phyloP scores from a whole-genome alignment of 2,113 vertebrate species.

The Cyanistes caeruleus region DNA sequence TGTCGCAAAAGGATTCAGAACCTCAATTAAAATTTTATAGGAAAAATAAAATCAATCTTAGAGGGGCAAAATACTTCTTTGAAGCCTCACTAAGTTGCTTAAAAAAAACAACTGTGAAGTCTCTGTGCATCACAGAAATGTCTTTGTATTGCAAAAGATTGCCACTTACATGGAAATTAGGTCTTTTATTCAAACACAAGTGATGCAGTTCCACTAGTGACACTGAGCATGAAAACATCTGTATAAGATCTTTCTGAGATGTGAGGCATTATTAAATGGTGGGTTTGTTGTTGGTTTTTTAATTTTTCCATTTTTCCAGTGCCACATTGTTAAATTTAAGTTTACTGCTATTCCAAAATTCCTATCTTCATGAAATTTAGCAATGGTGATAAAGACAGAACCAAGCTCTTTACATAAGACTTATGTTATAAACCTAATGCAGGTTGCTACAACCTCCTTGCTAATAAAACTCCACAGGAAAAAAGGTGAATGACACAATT shows the following conservation, averaged over 20 bases:
- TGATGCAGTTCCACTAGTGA: neutral
- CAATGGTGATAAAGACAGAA: neutral
- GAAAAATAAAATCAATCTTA: neutral
- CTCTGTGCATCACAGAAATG: neutral
- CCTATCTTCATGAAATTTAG: neutral
- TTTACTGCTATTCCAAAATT: neutral
- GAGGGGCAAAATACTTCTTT: conserved; percentile 4
- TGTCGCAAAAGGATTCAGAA: neutral
- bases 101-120: neutral
- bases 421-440: neutral
- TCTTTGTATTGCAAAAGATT: conserved; percentile 42
- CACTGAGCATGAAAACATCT: neutral
- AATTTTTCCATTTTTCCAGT: neutral
- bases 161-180: conserved; percentile 10
- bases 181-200: neutral
- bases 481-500: neutral
- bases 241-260: neutral
- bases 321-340: neutral
- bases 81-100: neutral
- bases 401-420: neutral
- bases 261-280: neutral
- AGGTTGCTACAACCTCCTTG: neutral
- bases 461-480: neutral
- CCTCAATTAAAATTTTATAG: conserved; percentile 11
- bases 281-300: neutral